These are phyloP conservation scores for Bubalus kerabau DNA, from an alignment of 2,113 vertebrate genomes.

Conservation along the genomic window DNA sequence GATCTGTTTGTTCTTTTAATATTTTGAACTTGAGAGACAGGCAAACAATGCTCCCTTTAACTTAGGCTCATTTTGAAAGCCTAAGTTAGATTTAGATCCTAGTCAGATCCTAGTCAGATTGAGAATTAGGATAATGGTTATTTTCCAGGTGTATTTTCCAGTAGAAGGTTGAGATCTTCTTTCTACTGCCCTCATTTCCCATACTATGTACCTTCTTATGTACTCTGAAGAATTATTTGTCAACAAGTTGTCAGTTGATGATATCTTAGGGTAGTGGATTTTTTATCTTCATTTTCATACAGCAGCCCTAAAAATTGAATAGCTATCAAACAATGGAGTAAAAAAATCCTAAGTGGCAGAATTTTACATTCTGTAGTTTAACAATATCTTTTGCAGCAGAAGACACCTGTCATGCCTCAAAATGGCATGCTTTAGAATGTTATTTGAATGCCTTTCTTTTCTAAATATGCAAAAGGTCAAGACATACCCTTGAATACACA, in stretches of 20 bases:
- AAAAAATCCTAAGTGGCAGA: not conserved
- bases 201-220: not conserved
- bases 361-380: not conserved
- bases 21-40: not conserved
- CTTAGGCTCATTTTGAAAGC: not conserved
- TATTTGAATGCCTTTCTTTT: not conserved
- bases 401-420: not conserved
- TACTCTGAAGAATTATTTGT: not conserved
- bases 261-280: not conserved
- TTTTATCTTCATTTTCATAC: not conserved
- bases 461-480: not conserved
- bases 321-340: not conserved
- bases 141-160: not conserved
- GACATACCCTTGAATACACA: constrained; percentile 79
- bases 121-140: not conserved
- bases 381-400: not conserved
- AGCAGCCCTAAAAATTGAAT: not conserved
- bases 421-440: not conserved
- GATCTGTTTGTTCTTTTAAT: not conserved
- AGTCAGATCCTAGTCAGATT: not conserved
- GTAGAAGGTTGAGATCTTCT: not conserved
- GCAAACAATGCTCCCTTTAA: not conserved
- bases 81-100: too few relatives aligned
- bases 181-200: not conserved
- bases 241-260: not conserved